These are phyloP conservation scores for Stigmatopora nigra DNA, from an alignment of 2,113 vertebrate genomes.

Conservation along the genomic window DNA sequence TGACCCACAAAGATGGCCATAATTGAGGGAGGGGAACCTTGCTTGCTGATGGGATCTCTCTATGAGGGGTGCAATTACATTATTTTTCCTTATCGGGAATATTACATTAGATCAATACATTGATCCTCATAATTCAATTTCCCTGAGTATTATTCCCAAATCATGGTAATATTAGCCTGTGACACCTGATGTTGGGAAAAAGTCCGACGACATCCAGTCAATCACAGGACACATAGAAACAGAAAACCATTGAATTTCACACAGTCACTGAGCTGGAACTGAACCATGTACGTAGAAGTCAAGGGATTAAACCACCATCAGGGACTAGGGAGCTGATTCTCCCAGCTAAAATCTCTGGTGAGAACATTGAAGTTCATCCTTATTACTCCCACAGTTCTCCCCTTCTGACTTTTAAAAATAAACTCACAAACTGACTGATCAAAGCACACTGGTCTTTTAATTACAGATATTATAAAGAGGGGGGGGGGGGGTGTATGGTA, in stretches of 20 bases:
- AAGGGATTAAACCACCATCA: neutral
- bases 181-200: neutral
- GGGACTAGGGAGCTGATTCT: neutral
- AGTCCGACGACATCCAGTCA: neutral
- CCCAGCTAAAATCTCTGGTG: neutral
- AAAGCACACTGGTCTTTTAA: constrained; percentile 3
- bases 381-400: constrained; percentile 5
- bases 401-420: constrained; percentile 12
- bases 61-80: too few relatives aligned
- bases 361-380: neutral
- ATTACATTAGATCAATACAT: too few relatives aligned
- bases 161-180: neutral
- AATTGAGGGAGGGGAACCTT: constrained; percentile 6
- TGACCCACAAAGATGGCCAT: too few relatives aligned
- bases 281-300: neutral
- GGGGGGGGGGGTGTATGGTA: constrained; percentile 17
- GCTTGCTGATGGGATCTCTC: neutral
- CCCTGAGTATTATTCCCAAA: neutral
- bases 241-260: neutral
- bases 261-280: neutral
- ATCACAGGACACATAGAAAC: neutral
- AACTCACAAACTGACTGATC: constrained; percentile 22
- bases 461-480: constrained; percentile 6
- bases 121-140: neutral
- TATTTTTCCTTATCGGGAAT: too few relatives aligned